A percentile compares a stretch with the other conserved stretches of the same genome.
These are phyloP conservation scores for Hypotaenidia philippensis DNA, from an alignment of 2,797 vertebrate species.

Conservation along the genomic window DNA sequence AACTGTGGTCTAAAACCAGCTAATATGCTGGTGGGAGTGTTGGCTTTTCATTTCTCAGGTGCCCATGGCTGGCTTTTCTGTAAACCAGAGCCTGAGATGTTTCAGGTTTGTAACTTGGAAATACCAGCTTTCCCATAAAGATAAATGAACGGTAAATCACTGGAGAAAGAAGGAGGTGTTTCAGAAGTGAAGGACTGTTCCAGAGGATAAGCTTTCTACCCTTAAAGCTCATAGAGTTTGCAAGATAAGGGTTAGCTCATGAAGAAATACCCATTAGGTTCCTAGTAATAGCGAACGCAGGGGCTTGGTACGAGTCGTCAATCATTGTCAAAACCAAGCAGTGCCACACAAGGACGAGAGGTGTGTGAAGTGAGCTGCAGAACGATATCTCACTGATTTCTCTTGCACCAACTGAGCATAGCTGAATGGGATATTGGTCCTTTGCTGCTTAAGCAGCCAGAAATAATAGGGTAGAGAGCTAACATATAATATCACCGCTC, in stretches of 20 bases:
- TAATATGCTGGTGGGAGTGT: background rate
- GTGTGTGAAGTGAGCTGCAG: background rate
- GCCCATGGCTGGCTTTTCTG: background rate
- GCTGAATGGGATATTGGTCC: background rate
- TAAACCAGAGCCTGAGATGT: background rate
- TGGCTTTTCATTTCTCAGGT: background rate
- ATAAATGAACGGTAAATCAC: constrained; percentile 15
- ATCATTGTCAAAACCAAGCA: background rate
- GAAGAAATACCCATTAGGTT: background rate
- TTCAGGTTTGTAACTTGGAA: background rate
- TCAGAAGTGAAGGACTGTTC: background rate
- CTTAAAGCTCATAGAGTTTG: constrained; percentile 12
- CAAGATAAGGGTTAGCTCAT: background rate
- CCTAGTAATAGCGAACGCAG: background rate
- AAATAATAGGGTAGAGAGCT: constrained; percentile 33
- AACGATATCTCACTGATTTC: background rate
- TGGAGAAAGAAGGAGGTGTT: constrained; percentile 28
- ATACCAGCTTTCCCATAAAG: background rate
- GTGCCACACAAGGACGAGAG: background rate
- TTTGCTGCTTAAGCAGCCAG: constrained; percentile 56
- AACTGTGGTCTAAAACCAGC: background rate
- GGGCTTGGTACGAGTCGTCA: background rate
- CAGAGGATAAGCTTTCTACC: background rate
- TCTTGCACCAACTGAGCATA: background rate
- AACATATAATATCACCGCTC: background rate